Evolutionary conservation across 2,888 invertebrate species (phyloP), one percentile per base, ranked within the genome.

Genomic region (Panorpa germanica): DNA sequence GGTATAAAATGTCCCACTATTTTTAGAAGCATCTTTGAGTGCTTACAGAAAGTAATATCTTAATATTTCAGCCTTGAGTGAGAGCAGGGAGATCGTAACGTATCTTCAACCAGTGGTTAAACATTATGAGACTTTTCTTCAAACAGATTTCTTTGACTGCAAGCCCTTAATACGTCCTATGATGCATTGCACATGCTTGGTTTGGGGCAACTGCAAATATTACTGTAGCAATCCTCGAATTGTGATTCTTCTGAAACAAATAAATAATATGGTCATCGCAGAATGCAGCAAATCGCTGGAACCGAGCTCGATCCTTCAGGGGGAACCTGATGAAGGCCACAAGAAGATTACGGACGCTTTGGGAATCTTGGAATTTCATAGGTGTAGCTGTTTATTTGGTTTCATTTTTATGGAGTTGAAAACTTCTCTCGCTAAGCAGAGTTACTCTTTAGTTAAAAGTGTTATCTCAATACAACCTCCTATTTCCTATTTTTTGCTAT

Each of bases 171-270:
- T 81, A 4, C 61, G 70, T 30, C 71, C 76, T 2, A 57, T 90
- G 50, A 56, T 88, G 41, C 81, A 90, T 41, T 71, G 71, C 27
- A 61, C 88, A 4, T 82, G 82, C 13, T 54, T 90, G 6, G 57
- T 85, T 11, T 93, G 91, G 90, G 71, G 76, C 1, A 72, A 77
- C 47, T 88, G 85, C 0, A 63, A 68, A 42, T 77, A 80, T 45
- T 83, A 71, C 45, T 71, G 77, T 45, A 62, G 57, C 5, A 60
- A 65, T 3, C 65, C 64, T 25, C 55, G 68, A 36, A 66, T 75
- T 43, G 63, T 73, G 43, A 71, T 76, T 2, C 57, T 91, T 2
- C 59, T 91, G 8, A 68, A 71, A 39, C 72, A 83, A 53, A 62
- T 85, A 12, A 70, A 77, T 40, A 90, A 91, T 52, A 57, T 85